Evolutionary conservation across 2,888 invertebrate genomes (phyloP).

Genomic region (Luffia ferchaultella): DNA sequence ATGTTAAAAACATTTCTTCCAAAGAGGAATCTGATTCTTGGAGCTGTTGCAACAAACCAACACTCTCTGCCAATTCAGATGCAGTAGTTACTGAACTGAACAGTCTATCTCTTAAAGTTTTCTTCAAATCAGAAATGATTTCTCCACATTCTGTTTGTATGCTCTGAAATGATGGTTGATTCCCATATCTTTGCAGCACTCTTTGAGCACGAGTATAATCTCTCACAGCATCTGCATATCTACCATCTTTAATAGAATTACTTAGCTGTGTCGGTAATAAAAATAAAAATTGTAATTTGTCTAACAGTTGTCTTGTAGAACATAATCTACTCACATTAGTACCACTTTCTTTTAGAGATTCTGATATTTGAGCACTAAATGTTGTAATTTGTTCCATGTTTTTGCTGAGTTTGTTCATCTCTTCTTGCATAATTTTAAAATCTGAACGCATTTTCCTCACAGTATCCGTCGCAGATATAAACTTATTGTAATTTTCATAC

Average conservation of each 20-base stretch:
- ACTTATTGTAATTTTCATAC: constrained; percentile 99
- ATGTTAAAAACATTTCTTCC: constrained; percentile 81
- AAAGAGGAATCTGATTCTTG: constrained; percentile 84
- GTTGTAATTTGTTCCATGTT: constrained; percentile 94
- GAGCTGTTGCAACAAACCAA: constrained; percentile 84
- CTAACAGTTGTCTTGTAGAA: constrained; percentile 86
- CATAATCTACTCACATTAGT: constrained; percentile 90
- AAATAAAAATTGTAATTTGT: constrained; percentile 93
- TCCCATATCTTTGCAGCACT: constrained; percentile 90
- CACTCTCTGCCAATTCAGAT: constrained; percentile 83
- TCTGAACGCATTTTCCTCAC: constrained; percentile 93
- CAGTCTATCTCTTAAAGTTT: constrained; percentile 80
- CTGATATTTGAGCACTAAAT: constrained; percentile 75
- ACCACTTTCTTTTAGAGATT: constrained; percentile 75
- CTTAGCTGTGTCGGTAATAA: constrained; percentile 91
- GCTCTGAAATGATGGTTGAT: constrained; percentile 93
- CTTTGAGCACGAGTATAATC: constrained; percentile 93
- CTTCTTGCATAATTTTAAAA: constrained; percentile 97
- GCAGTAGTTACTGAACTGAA: constrained; percentile 78
- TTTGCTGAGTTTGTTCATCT: constrained; percentile 91
- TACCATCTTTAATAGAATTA: constrained; percentile 82
- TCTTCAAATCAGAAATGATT: constrained; percentile 82
- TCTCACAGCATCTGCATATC: constrained; percentile 87
- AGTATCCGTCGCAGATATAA: constrained; percentile 96
- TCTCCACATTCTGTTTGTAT: constrained; percentile 91